A percentile compares a stretch with the other conserved stretches of the same genome.
Conservation (phyloP, 2,797 vertebrate species). For the Neosalanx taihuensis region DNA sequence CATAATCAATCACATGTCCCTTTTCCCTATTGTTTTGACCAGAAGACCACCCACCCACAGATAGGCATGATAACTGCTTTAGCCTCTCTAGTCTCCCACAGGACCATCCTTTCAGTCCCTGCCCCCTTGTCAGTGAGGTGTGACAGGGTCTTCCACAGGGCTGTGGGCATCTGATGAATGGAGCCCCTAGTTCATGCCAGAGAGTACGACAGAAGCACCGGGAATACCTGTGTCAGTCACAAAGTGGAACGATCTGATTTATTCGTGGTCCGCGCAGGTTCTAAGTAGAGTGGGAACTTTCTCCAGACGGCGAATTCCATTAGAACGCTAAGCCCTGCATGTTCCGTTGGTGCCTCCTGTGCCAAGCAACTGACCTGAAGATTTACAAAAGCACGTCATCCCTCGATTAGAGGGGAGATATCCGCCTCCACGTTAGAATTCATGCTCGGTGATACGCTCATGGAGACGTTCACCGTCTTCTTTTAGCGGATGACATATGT, state of each 20-base stretch:
- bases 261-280: constrained; percentile 35
- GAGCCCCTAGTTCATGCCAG: constrained; percentile 26
- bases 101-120: constrained; percentile 30
- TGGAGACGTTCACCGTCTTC: not conserved
- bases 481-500: constrained; percentile 27
- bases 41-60: not conserved
- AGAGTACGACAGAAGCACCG: constrained; percentile 37
- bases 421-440: not conserved
- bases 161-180: constrained; percentile 46
- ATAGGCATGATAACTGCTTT: not conserved
- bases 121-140: constrained; percentile 41
- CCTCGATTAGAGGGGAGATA: not conserved
- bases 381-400: no score
- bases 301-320: constrained; percentile 2
- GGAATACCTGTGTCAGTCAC: constrained; percentile 34
- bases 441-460: not conserved
- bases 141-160: constrained; percentile 27
- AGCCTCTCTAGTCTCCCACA: constrained; percentile 26
- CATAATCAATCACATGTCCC: no score
- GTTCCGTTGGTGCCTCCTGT: no score
- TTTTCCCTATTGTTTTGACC: not conserved
- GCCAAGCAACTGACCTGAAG: no score
- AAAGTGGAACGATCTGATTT: constrained; percentile 33
- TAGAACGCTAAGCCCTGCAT: not conserved
- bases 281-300: constrained; percentile 36